Conservation (phyloP, 1,140 invertebrate species). For the Pemphigus obesinymphae region DNA sequence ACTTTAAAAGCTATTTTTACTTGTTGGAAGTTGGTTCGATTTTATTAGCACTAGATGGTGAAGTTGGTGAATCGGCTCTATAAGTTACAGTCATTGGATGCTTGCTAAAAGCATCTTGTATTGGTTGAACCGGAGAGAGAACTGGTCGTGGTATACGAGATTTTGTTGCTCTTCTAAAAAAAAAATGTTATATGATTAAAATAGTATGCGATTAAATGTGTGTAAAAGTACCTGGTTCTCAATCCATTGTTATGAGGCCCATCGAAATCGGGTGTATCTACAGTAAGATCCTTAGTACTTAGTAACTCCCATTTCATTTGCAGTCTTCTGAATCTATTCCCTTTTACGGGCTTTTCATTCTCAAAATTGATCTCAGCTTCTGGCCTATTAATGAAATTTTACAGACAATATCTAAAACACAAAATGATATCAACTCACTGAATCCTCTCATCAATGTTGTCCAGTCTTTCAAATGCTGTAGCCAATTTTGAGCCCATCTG, state of each 20-base stretch:
- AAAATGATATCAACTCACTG: slow-evolving; percentile 44
- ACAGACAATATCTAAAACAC: background rate
- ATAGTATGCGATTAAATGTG: background rate
- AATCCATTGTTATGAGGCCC: background rate
- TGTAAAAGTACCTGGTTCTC: background rate
- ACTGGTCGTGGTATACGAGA: slow-evolving; percentile 69
- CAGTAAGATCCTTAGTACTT: slow-evolving; percentile 53
- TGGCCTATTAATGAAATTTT: background rate
- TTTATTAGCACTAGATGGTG: slow-evolving; percentile 45
- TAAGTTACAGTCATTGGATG: slow-evolving; percentile 49
- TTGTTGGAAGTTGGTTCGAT: slow-evolving; percentile 40
- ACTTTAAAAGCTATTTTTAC: slow-evolving; percentile 47
- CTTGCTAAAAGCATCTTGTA: slow-evolving; percentile 43
- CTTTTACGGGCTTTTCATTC: background rate
- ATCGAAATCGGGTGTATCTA: slow-evolving; percentile 29
- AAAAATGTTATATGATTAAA: background rate
- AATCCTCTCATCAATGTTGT: slow-evolving; percentile 63
- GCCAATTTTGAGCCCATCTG: slow-evolving; percentile 65
- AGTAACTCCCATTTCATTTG: slow-evolving; percentile 84
- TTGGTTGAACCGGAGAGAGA: slow-evolving; percentile 54
- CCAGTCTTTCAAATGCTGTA: slow-evolving; percentile 64
- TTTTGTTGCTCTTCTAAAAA: slow-evolving; percentile 33
- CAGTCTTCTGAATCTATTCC: slow-evolving; percentile 49
- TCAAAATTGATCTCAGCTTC: background rate
- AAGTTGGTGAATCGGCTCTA: slow-evolving; percentile 50